A percentile compares a stretch with the other conserved stretches of the same genome.
These are phyloP conservation scores for Lithophane leautieri DNA, from an alignment of 2,888 invertebrate species.

Conservation along the genomic window DNA sequence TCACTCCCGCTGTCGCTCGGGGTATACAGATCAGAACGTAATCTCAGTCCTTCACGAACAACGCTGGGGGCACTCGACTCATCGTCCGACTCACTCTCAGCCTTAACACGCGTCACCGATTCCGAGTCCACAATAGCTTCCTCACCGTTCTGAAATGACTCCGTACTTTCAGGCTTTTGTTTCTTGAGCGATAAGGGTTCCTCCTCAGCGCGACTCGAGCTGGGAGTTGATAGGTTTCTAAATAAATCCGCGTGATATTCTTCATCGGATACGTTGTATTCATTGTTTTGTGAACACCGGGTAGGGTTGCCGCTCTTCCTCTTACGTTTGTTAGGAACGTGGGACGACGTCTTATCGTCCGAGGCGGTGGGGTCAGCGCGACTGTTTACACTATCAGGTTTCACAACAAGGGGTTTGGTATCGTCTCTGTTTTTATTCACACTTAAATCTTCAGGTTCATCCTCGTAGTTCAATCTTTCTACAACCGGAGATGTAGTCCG, in stretches of 20 bases:
- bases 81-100: conserved; percentile 89
- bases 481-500: conserved; percentile 75
- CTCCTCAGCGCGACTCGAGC: conserved; percentile 83
- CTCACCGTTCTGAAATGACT: conserved; percentile 87
- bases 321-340: conserved; percentile 93
- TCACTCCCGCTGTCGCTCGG: conserved; percentile 89
- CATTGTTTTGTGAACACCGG: conserved; percentile 91
- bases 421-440: conserved; percentile 92
- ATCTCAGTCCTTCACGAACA: conserved; percentile 86
- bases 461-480: conserved; percentile 84
- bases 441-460: conserved; percentile 93
- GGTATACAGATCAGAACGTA: conserved; percentile 87
- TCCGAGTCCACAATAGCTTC: conserved; percentile 84
- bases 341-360: conserved; percentile 86
- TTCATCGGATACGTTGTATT: conserved; percentile 87
- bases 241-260: conserved; percentile 86
- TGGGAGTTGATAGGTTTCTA: conserved; percentile 84
- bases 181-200: conserved; percentile 88
- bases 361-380: conserved; percentile 81
- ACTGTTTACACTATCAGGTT: conserved; percentile 75
- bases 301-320: conserved; percentile 96
- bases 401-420: conserved; percentile 84
- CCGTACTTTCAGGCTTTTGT: conserved; percentile 85
- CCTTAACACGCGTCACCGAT: conserved; percentile 84
- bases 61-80: conserved; percentile 88